Conservation (phyloP, 2,888 invertebrate species). For the Embidobia sp. region DNA sequence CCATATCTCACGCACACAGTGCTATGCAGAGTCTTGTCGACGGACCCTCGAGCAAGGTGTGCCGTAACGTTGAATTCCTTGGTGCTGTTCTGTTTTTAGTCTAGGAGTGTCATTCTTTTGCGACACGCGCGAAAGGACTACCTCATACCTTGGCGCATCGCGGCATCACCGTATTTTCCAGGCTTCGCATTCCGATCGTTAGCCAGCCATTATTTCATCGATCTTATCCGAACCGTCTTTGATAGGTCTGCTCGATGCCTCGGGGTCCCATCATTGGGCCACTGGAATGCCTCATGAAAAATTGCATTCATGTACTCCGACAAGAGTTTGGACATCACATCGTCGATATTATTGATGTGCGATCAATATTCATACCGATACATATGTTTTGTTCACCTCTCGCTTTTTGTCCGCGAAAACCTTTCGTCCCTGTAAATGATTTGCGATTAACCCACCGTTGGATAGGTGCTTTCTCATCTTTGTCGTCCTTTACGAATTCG, state of each 20-base stretch:
- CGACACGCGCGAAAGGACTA: constrained; percentile 74
- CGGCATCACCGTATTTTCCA: constrained; percentile 51
- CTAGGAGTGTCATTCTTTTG: constrained; percentile 78
- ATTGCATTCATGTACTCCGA: constrained; percentile 27
- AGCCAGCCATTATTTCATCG: constrained; percentile 55
- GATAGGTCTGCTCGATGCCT: too few species aligned
- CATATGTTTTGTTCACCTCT: constrained; percentile 12
- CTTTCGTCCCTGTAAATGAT: too few species aligned
- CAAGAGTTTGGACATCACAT: constrained; percentile 35
- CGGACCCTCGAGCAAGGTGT: constrained; percentile 72
- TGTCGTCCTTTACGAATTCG: too few species aligned
- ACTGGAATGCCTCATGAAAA: constrained; percentile 49
- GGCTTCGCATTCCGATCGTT: constrained; percentile 53
- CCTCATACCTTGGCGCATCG: constrained; percentile 52
- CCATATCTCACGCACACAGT: constrained; percentile 76
- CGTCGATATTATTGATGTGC: constrained; percentile 24
- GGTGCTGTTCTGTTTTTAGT: constrained; percentile 79
- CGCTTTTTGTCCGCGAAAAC: constrained; percentile 2
- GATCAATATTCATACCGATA: constrained; percentile 46
- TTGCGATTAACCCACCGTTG: constrained; percentile 13
- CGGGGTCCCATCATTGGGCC: constrained; percentile 49
- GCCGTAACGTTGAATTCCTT: constrained; percentile 78
- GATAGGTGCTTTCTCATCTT: too few species aligned
- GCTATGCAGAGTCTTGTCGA: constrained; percentile 55
- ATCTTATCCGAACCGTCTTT: constrained; percentile 47